Conservation (phyloP, 2,797 vertebrate species). For the Phylloscopus collybita region DNA sequence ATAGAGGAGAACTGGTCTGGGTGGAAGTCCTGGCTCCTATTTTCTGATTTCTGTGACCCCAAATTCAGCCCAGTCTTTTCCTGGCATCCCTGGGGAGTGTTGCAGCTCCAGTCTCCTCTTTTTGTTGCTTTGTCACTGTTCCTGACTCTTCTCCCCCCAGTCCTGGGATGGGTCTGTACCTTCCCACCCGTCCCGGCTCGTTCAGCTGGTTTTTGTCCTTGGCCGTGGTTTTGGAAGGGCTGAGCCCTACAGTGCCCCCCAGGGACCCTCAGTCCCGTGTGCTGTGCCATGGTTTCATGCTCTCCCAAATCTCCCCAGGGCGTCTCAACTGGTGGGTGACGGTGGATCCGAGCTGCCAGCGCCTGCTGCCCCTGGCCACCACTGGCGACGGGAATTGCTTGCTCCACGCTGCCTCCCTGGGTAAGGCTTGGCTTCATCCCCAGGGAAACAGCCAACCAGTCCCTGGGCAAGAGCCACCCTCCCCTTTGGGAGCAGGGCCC, state of each 20-base stretch:
- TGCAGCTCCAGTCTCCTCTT: not conserved
- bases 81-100: fast-evolving
- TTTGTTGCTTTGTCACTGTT: fast-evolving
- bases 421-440: constrained; percentile 68
- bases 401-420: constrained; percentile 93
- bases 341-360: constrained; percentile 90
- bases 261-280: fast-evolving
- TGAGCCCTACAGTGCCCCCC: fast-evolving
- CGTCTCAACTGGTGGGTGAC: constrained; percentile 96
- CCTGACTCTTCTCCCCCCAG: no score
- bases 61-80: not conserved
- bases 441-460: not conserved
- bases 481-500: no score
- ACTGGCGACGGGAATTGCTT: constrained; percentile 96
- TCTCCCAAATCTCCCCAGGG: constrained; percentile 70
- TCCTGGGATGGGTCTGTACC: fast-evolving
- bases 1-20: not conserved
- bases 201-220: fast-evolving
- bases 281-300: fast-evolving
- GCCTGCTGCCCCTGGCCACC: constrained; percentile 91
- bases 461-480: not conserved
- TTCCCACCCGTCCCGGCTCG: fast-evolving
- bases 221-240: fast-evolving
- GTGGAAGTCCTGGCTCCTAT: not conserved
- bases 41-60: not conserved